A percentile compares a stretch with the other conserved stretches of the same genome.
Conservation (phyloP, 2,888 invertebrate species). For the Calliphora vomitoria region DNA sequence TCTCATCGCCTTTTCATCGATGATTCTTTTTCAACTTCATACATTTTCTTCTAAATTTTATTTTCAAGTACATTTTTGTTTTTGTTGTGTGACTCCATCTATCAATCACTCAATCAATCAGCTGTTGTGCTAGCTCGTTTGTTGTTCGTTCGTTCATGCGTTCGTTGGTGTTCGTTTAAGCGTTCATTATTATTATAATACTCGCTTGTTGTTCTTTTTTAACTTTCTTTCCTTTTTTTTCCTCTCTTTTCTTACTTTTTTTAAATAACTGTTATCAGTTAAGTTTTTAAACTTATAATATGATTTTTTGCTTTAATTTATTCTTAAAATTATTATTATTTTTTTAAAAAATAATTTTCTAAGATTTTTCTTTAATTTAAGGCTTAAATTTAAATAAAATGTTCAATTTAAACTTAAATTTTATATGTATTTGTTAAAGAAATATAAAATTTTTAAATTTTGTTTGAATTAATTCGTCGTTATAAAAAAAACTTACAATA, state of each 20-base stretch:
- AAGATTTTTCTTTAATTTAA: constrained; percentile 3
- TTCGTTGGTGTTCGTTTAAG: constrained; percentile 66
- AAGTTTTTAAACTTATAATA: constrained; percentile 20
- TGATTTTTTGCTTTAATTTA: constrained; percentile 8
- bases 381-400: neutral
- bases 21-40: constrained; percentile 46
- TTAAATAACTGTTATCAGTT: constrained; percentile 1
- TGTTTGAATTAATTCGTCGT: too few species aligned
- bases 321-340: too few species aligned
- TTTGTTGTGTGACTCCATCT: constrained; percentile 18
- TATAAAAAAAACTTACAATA: too few species aligned
- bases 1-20: constrained; percentile 52
- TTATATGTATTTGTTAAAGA: neutral
- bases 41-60: constrained; percentile 10
- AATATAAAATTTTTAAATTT: neutral
- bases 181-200: constrained; percentile 55
- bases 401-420: neutral
- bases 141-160: constrained; percentile 66
- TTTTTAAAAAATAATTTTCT: constrained; percentile 19
- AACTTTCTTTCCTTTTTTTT: constrained; percentile 25
- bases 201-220: constrained; percentile 47
- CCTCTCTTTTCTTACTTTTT: constrained; percentile 14
- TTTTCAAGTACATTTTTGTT: constrained; percentile 3
- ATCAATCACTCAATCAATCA: constrained; percentile 49
- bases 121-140: constrained; percentile 69